Conservation (phyloP, 2,797 vertebrate species). For the Anguilla megastoma region DNA sequence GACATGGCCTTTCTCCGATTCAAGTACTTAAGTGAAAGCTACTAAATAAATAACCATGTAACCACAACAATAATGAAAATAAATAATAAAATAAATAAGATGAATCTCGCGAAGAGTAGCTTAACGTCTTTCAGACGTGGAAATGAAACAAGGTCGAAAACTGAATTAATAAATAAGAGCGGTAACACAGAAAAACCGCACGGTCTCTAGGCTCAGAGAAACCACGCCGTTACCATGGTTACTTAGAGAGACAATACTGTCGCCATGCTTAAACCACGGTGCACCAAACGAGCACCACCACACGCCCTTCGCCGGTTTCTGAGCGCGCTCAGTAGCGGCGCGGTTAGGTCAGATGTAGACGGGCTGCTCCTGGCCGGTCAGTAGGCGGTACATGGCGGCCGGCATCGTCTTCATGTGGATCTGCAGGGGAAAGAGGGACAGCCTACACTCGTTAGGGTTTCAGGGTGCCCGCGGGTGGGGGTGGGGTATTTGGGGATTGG, state of each 20-base stretch:
- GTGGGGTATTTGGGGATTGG: too few species aligned
- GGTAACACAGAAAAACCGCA: background rate
- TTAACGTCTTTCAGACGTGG: background rate
- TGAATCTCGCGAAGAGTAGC: background rate
- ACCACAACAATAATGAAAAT: background rate
- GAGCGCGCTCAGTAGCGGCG: background rate
- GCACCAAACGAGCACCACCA: background rate
- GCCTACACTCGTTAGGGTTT: background rate
- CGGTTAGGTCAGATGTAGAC: conserved; percentile 68
- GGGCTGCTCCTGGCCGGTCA: conserved; percentile 87
- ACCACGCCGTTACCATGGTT: background rate
- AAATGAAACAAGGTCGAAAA: background rate
- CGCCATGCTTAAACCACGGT: background rate
- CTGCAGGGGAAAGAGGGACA: conserved; percentile 64
- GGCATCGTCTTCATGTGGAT: conserved; percentile 99
- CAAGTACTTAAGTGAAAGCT: background rate
- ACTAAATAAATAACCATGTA: background rate
- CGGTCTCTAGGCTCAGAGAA: background rate
- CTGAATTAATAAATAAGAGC: background rate
- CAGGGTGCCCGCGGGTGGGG: too few species aligned
- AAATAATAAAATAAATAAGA: background rate
- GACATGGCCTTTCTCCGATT: background rate
- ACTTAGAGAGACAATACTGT: background rate
- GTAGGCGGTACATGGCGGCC: conserved; percentile 96
- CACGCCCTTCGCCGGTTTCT: background rate